These are phyloP conservation scores for Scaptomyza parva DNA, from an alignment of 2,888 invertebrate genomes.

Conservation along the genomic window DNA sequence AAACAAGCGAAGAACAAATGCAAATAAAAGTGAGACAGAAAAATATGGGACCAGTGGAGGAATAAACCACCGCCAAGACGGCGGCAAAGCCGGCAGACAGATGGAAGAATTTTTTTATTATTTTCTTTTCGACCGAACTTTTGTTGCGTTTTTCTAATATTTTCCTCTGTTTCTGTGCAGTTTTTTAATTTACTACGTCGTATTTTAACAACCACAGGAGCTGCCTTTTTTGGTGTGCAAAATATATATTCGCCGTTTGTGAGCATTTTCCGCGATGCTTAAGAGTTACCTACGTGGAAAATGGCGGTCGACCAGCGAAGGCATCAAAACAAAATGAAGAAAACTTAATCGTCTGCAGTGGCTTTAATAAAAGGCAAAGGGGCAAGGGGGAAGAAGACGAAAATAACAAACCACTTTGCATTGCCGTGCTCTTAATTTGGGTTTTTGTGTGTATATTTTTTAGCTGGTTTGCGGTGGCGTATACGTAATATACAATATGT, in stretches of 20 bases:
- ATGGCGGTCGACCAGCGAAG: constrained; percentile 53
- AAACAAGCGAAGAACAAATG: constrained; percentile 7
- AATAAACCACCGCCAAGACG: constrained; percentile 59
- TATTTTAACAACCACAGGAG: constrained; percentile 57
- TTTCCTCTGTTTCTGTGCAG: constrained; percentile 31
- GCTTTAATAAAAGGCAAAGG: constrained; percentile 20
- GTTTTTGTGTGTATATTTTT: constrained; percentile 10
- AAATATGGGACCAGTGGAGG: constrained; percentile 3
- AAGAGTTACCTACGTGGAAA: constrained; percentile 65
- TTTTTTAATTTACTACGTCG: constrained; percentile 69
- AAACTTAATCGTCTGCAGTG: constrained; percentile 70
- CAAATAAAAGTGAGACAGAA: constrained; percentile 31
- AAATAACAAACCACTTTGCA: constrained; percentile 62
- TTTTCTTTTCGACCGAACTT: constrained; percentile 21
- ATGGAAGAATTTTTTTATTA: constrained; percentile 33
- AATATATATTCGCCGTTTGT: constrained; percentile 39
- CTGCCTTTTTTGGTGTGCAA: constrained; percentile 31
- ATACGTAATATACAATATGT: constrained; percentile 61
- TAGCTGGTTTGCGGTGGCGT: constrained; percentile 49
- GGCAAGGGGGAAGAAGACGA: neutral
- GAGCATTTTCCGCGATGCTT: constrained; percentile 51
- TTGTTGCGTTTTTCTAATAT: constrained; percentile 63
- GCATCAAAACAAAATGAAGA: constrained; percentile 60
- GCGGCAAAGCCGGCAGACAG: constrained; percentile 19
- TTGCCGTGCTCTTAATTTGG: constrained; percentile 34